phyloP scores from a whole-genome alignment of 2,888 invertebrate species.

The Nasonovia ribisnigri region DNA sequence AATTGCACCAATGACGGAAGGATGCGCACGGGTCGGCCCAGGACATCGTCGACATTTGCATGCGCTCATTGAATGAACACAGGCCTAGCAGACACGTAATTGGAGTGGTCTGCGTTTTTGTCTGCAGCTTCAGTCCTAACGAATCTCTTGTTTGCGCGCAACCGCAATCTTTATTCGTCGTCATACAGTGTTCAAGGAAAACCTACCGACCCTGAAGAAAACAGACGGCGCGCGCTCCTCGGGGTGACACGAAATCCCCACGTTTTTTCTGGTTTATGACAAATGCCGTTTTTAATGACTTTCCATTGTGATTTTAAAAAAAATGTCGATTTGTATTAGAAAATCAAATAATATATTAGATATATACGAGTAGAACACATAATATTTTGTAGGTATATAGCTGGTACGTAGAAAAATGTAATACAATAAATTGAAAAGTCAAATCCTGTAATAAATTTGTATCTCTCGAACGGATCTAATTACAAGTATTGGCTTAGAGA shows the following conservation, averaged over 20 bases:
- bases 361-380: background rate
- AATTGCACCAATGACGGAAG: background rate
- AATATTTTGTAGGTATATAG: background rate
- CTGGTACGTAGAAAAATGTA: background rate
- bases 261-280: background rate
- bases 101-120: slow-evolving; percentile 58
- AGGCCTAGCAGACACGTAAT: slow-evolving; percentile 46
- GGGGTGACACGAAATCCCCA: background rate
- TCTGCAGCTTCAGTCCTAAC: slow-evolving; percentile 30
- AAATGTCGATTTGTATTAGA: background rate
- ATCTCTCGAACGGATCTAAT: slow-evolving; percentile 31
- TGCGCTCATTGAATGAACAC: slow-evolving; percentile 35
- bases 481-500: slow-evolving; percentile 23
- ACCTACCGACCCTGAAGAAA: background rate
- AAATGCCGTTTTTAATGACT: background rate
- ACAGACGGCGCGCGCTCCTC: background rate
- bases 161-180: slow-evolving; percentile 25
- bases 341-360: background rate
- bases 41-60: slow-evolving; percentile 50
- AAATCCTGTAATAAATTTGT: slow-evolving; percentile 37
- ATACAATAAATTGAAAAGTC: slow-evolving; percentile 3
- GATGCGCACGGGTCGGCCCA: background rate
- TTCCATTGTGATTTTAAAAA: background rate
- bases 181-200: background rate
- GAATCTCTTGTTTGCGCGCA: slow-evolving; percentile 60